Base-by-base conservation (phyloP, 2,113 vertebrate genomes). In the Platysternon megacephalum region DNA sequence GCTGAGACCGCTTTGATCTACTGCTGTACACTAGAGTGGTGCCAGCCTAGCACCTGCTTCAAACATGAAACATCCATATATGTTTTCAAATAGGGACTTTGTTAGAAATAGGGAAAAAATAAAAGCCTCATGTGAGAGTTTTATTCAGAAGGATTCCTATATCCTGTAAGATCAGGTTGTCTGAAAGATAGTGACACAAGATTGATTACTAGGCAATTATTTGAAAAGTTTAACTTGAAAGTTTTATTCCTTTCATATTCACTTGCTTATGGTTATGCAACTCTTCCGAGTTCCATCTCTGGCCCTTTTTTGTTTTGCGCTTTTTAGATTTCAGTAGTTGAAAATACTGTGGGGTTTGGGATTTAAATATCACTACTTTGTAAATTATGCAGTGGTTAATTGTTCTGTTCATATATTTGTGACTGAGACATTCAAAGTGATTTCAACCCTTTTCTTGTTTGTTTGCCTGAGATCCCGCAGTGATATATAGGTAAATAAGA, bases 101-200 rank as follows among this genome's bases (percentile, higher is more conserved):
- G 0, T 8, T 83, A 21, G 46, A 89, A 10, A 5, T 13, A 78
- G 61, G 48, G 58, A 53, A 86, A 53, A 32, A 32, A 46, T 82
- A 79, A 94, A 55, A 87, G 4, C 11, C n/a, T 1, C 3, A 82
- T 90, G 0, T 26, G 3, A 68, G 16, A 44, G 2, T 48, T 91
- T 91, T 52, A 11, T 87, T 90, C 10, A 52, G 44, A 87, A 83
- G 29, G 5, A 76, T 94, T 93, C 21, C 4, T 74, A 14, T 9
- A 1, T 5, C 42, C 2, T 61, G 2, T 0, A 84, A 84, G 3
- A 24, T 1, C 0, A 26, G 4, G 44, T 86, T 17, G 2, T 35
- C 14, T 49, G 61, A 88, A 85, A 26, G 76, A 80, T 48, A 2
- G 24, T 42, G 17, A 48, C 4, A 46, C 1, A 90, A 74, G 46